Evolutionary conservation across 2,888 invertebrate genomes (phyloP), one percentile per base, ranked within the genome.

Genomic region (Nephrocerus scutellatus): DNA sequence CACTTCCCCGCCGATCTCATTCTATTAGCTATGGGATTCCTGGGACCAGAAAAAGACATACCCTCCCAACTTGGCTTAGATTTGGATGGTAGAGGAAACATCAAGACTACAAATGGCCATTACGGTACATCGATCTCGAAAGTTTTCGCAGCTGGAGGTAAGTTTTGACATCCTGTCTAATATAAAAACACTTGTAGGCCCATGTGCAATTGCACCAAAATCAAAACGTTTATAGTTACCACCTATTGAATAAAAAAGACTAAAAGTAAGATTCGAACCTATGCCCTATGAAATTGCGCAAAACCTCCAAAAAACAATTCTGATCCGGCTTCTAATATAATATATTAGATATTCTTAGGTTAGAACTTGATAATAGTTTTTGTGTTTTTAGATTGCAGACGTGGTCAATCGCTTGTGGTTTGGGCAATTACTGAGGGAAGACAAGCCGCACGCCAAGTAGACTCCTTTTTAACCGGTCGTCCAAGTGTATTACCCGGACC

Each of bases 351-450:
- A 22, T 5, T 26, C 9, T 4, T 12, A 32, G 14, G 22, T 33
- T 30, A 30, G 10, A 28, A 23, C 16, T 8, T 19, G 13, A 32
- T 5, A 10, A n/a, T 12, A 30, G 33, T 44, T 6, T 21, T 10
- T 9, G 22, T 39, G 7, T 10, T 40, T 45, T 0, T 63, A 91
- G 98, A 98, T 75, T 98, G 97, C 66, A 84, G 95, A 22, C 81
- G 97, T 53, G 98, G 98, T n/a, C 98, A 98, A 64, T 96, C 96
- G 0, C 73, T 98, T 40, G 95, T 98, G 5, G 98, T 98, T 7
- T 97, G 96, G 91, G 98, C 97, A 14, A 98, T 98, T 48, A 77
- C 89, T 0, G 98, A 98, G 68, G 98, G 98, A 3, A 77, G 98
- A n/a, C 96, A 93, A 70, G 96, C 95, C 7, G 98, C 98, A 10